Evolutionary conservation across 2,113 vertebrate species (phyloP), one percentile per base, ranked within the genome.

Genomic region (Taxidea taxus): DNA sequence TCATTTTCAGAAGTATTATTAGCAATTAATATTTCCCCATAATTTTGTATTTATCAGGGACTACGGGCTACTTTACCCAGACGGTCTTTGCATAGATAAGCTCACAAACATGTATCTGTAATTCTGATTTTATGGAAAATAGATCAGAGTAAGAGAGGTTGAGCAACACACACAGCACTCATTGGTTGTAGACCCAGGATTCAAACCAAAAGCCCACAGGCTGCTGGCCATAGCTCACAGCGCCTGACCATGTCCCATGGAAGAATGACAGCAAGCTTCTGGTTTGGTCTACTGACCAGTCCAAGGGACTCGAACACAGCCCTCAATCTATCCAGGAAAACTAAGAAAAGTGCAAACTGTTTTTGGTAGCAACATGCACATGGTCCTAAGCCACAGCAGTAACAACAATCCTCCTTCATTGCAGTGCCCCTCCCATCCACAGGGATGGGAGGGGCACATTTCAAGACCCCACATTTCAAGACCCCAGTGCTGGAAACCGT

Each of bases 1-100:
- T n/a, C 29, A 95, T 78, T 96, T 96, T 84, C 34, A 14, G 39
- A 92, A 83, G 54, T 84, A 88, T 70, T 64, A 91, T 78, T 6
- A 81, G 44, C 44, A 82, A 89, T 80, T 91, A 91, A 7, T 39
- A 82, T 68, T 78, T 91, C 44, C 54, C 88, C 49, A 82, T 42
- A 85, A 82, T 60, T 95, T 44, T 80, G 6, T 70, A 90, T 82
- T 23, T 94, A 34, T 85, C 92, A 87, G 90, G 31, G 49, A 74
- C 29, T 64, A 31, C 18, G 13, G 44, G 64, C 49, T 34, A 84
- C 20, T 87, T 83, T 82, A 37, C 5, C 37, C 72, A 56, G 64
- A 60, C 23, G 8, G 78, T 68, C 39, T 91, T 44, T 42, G 20
- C 42, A 64, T 29, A 10, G 23, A 21, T 49, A 34, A 84, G 72